Base-by-base conservation (phyloP, 2,888 invertebrate genomes). In the Elmis aenea region DNA sequence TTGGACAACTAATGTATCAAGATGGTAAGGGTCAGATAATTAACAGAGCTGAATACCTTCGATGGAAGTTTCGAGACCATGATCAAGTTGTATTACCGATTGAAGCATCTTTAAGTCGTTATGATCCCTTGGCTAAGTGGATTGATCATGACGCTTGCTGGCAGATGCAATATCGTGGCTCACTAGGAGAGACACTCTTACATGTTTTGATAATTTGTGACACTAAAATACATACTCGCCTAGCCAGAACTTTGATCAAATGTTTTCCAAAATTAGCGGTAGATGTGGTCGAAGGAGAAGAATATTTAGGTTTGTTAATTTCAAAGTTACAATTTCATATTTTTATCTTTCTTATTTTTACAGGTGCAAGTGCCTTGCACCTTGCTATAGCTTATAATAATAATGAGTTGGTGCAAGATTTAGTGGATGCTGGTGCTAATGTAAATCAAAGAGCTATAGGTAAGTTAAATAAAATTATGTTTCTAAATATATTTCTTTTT, bases 261-360 rank as follows among this genome's bases (percentile, higher is more conserved):
- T 85, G 91, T 59, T 97, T 89, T 62, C 94, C 96, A 0, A 87
- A 86, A 55, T 69, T 96, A 42, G 85, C 90, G 0, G 71, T 92
- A 39, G 97, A 99, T 68, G 86, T 94, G 2, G 95, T 97, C 35
- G 94, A 97, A 70, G 95, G 95, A 0, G 94, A 95, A 66, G 96
- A 97, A 70, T 96, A 96, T 71, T 78, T 93, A 60, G 95, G 90
- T 83, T 65, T 36, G 46, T 32, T 9, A 14, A 13, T n/a, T n/a
- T n/a, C 4, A 26, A 55, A 16, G 15, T 10, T 29, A 16, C 11
- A 9, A 9, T 28, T 18, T 10, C 14, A 10, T 5, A 15, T 11
- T 26, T 26, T 11, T 12, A 26, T 26, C 3, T 26, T 3, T 12
- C 9, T 26, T 3, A 28, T 3, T 16, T 6, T 24, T 58, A 2